phyloP scores from a whole-genome alignment of 2,888 invertebrate genomes.

The Sesamia inferens region DNA sequence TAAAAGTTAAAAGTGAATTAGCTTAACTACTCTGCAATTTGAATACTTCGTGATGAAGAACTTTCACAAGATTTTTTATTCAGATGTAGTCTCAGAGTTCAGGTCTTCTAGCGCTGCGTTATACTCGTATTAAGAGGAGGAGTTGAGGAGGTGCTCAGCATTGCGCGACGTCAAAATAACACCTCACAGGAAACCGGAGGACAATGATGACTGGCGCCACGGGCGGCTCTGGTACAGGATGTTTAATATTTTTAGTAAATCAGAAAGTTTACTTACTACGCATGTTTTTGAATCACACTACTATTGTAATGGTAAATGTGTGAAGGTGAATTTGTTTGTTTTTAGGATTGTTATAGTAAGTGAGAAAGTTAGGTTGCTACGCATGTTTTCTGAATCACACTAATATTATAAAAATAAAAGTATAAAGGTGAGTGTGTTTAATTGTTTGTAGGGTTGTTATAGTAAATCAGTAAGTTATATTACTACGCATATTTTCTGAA shows the following conservation, averaged over 20 bases:
- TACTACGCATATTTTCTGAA: no score
- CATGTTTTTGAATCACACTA: no score
- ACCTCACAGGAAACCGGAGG: constrained; percentile 67
- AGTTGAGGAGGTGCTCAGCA: constrained; percentile 50
- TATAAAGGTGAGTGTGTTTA: no score
- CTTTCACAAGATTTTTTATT: constrained; percentile 38
- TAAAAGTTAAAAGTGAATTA: background rate
- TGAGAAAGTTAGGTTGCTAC: no score
- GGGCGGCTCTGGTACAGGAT: constrained; percentile 70
- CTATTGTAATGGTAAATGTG: no score
- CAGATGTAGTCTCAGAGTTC: constrained; percentile 23
- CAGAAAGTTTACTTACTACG: no score
- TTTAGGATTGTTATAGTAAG: no score
- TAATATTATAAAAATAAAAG: no score
- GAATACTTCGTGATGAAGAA: constrained; percentile 8
- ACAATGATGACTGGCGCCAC: constrained; percentile 72
- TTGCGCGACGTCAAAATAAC: constrained; percentile 74
- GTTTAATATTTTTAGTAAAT: constrained; percentile 35
- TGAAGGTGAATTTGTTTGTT: no score
- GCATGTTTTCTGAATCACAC: no score
- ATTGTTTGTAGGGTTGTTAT: no score
- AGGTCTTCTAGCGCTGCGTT: constrained; percentile 55
- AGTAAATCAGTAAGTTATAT: no score
- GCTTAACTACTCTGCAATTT: constrained; percentile 4
- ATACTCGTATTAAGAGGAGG: constrained; percentile 67